A percentile compares a stretch with the other conserved stretches of the same genome.
phyloP scores from a whole-genome alignment of 2,888 invertebrate genomes.

The Hyposoter dolosus region DNA sequence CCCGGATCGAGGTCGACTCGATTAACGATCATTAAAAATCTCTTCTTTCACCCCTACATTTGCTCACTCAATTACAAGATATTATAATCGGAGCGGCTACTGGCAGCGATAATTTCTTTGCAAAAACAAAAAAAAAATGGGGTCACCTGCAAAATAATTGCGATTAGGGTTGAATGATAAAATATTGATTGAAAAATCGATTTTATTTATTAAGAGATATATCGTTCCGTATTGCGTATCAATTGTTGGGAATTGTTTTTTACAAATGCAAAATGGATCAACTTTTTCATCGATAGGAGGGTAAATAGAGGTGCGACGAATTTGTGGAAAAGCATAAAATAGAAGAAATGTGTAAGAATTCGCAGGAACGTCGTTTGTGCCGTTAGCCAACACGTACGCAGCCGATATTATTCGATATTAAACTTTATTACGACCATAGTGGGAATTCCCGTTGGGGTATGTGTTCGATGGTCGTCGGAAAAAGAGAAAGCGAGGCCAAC shows the following conservation, averaged over 20 bases:
- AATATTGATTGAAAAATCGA: background rate
- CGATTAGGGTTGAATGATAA: background rate
- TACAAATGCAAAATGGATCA: background rate
- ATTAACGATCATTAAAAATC: constrained; percentile 66
- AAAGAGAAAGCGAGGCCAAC: background rate
- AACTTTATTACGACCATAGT: constrained; percentile 54
- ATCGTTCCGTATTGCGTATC: background rate
- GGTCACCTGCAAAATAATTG: background rate
- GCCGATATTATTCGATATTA: constrained; percentile 60
- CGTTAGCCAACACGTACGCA: constrained; percentile 27
- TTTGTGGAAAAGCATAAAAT: constrained; percentile 7
- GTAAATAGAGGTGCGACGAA: constrained; percentile 19
- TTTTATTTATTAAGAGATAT: background rate
- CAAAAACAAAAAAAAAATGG: constrained; percentile 4
- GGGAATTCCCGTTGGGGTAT: constrained; percentile 7
- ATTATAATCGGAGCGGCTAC: constrained; percentile 44
- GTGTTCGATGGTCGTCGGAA: constrained; percentile 2
- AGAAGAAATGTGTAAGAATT: constrained; percentile 8
- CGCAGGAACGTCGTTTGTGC: constrained; percentile 18
- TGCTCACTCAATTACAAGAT: constrained; percentile 31
- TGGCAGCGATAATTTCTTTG: constrained; percentile 27
- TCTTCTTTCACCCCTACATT: constrained; percentile 49
- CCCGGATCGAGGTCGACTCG: constrained; percentile 62
- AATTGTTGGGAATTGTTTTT: background rate
- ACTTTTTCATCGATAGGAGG: background rate